Base-by-base conservation (phyloP, 2,113 vertebrate species). In the Spheniscus mendiculus region DNA sequence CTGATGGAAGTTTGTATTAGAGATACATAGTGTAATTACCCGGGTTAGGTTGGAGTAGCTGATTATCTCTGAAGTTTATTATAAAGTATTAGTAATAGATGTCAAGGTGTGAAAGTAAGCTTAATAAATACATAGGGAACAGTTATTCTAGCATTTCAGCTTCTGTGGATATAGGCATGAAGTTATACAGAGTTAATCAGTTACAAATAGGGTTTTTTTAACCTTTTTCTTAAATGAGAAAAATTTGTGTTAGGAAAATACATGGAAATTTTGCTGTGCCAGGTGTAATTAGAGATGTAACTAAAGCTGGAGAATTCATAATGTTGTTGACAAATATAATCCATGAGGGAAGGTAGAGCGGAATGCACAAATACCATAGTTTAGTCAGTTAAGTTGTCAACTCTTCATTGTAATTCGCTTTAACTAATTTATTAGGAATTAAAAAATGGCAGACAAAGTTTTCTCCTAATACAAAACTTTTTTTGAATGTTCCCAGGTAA, bases 1-100 rank as follows among this genome's bases (percentile, higher is more conserved):
- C 38, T 36, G 36, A 4, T 0, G 1, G 21, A 9, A 11, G 21
- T 23, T 32, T 44, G 36, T 34, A 1, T 22, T 27, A 5, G 52
- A 40, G 36, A 15, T 16, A 5, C 3, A 0, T 6, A 10, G 26
- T 26, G 12, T 50, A 23, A 44, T 34, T 45, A 8, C 11, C 9
- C 1, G 3, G 13, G 14, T 38, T 23, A 26, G 5, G 29, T 1
- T 49, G 62, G 36, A 76, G 61, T 25, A 49, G 32, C n/a, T 21
- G 26, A 5, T 66, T 36, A 19, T 26, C 26, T 47, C 26, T 70
- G 2, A 67, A 14, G 34, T 19, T 50, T 9, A 5, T 49, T 15
- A 16, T 17, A 12, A 40, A 59, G 18, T 38, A 25, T 10, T 52
- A 30, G 7, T 67, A 40, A 22, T 11, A 40, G 27, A 30, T n/a